phyloP scores from a whole-genome alignment of 2,888 invertebrate species.

The Acanthoscelides obtectus region DNA sequence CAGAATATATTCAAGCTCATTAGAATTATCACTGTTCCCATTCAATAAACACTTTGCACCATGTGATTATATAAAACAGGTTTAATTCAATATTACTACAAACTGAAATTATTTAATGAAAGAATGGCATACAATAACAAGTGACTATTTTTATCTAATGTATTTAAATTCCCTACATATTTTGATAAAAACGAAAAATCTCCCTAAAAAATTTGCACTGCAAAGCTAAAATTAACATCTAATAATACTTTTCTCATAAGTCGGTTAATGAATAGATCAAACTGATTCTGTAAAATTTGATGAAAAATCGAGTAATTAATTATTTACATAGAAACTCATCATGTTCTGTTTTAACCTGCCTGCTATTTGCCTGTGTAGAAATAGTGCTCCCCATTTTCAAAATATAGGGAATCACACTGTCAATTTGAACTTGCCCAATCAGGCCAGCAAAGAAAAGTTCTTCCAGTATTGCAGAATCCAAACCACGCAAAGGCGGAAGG shows the following conservation, averaged over 20 bases:
- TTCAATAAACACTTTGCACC: too few species aligned
- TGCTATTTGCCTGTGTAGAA: conserved; percentile 27
- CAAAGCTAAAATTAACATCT: background rate
- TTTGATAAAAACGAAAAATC: too few species aligned
- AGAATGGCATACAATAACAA: too few species aligned
- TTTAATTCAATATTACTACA: too few species aligned
- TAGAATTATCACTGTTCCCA: too few species aligned
- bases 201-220: too few species aligned
- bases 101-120: too few species aligned
- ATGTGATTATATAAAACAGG: too few species aligned
- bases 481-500: conserved; percentile 67
- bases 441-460: conserved; percentile 90
- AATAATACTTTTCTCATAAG: background rate
- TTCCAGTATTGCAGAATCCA: conserved; percentile 74
- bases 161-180: too few species aligned
- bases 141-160: too few species aligned
- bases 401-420: conserved; percentile 91
- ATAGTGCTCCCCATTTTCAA: conserved; percentile 53
- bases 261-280: background rate
- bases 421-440: conserved; percentile 90
- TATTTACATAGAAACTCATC: conserved; percentile 38
- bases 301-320: conserved; percentile 4
- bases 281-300: background rate
- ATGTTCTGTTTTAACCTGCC: conserved; percentile 43
- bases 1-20: too few species aligned